Conservation (phyloP, 2,113 vertebrate species). For the Telmatochromis bifrenatus region DNA sequence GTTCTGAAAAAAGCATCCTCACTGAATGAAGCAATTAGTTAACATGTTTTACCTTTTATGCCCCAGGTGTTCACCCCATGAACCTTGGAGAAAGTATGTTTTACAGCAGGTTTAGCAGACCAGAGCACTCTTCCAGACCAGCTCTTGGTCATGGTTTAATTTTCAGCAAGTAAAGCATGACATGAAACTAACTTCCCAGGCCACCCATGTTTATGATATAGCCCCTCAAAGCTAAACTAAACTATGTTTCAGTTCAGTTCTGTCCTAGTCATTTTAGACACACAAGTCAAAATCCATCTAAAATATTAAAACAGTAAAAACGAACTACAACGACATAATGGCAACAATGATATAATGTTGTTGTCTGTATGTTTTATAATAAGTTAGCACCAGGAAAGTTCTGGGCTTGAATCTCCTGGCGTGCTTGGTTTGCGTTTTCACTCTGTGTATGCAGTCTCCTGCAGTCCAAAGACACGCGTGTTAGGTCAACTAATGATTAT, state of each 20-base stretch:
- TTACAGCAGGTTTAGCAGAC: not conserved
- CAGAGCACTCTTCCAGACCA: not conserved
- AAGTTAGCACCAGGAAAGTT: not conserved
- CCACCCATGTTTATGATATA: not conserved
- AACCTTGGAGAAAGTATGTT: not conserved
- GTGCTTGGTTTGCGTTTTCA: not conserved
- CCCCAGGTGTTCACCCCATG: not conserved
- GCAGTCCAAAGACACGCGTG: not conserved
- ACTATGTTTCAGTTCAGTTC: not conserved
- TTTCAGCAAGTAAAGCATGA: not conserved
- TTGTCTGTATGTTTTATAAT: not conserved
- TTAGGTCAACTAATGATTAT: not conserved
- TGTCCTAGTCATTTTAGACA: not conserved
- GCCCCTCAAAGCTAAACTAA: not conserved
- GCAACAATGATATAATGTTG: not conserved
- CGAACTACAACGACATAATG: not conserved
- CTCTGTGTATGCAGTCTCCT: not conserved
- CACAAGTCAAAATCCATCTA: not conserved
- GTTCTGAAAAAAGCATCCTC: not conserved
- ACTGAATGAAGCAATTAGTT: not conserved
- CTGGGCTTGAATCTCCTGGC: not conserved
- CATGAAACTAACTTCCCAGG: not conserved
- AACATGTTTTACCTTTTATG: not conserved
- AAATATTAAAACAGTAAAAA: not conserved
- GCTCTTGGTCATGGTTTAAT: not conserved